Conservation (phyloP, 2,797 vertebrate genomes). For the Rhinella marina region DNA sequence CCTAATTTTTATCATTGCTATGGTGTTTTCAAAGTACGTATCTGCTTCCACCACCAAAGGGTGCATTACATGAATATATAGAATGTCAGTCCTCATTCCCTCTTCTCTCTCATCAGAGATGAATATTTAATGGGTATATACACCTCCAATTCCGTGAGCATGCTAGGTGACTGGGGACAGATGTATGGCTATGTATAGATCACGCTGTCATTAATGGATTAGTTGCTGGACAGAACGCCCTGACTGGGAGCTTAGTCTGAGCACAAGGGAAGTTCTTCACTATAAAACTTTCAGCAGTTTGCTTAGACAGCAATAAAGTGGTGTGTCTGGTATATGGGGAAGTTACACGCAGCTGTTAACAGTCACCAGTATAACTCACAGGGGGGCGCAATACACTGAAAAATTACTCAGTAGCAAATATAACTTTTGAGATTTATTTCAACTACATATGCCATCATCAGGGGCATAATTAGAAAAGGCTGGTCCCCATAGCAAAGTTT, state of each 20-base stretch:
- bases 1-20: not conserved
- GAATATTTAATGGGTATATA: not conserved
- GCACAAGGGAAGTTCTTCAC: not conserved
- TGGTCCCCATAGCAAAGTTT: too few relatives aligned
- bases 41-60: not conserved
- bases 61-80: too few relatives aligned
- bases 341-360: not conserved
- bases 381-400: not conserved
- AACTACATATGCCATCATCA: too few relatives aligned
- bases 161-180: not conserved
- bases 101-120: not conserved
- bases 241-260: constrained; percentile 3
- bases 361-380: not conserved
- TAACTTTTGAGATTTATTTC: too few relatives aligned
- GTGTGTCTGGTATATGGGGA: not conserved
- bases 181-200: constrained; percentile 7
- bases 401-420: not conserved
- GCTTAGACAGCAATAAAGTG: not conserved
- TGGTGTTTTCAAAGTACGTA: not conserved
- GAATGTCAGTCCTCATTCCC: not conserved
- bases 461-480: too few relatives aligned
- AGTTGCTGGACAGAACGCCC: constrained; percentile 8
- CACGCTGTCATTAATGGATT: constrained; percentile 30
- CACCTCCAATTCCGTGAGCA: not conserved
- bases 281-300: constrained; percentile 33